Conservation (phyloP, 2,797 vertebrate genomes). For the Hylomyscus alleni region DNA sequence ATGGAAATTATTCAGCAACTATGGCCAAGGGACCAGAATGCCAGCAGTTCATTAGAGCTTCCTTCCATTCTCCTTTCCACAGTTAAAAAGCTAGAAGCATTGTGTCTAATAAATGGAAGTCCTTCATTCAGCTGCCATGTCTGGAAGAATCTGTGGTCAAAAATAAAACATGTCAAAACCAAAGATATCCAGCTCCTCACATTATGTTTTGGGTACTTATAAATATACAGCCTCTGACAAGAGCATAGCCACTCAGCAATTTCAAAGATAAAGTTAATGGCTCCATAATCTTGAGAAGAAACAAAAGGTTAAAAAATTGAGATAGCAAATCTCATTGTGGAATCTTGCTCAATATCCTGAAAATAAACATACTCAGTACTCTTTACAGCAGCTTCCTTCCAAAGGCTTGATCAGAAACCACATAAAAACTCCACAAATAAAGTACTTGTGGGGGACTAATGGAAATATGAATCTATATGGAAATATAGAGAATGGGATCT, state of each 20-base stretch:
- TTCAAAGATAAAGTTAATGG: neutral
- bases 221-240: slow-evolving; percentile 44
- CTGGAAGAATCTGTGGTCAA: slow-evolving; percentile 45
- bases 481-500: neutral
- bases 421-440: neutral
- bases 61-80: neutral
- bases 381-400: neutral
- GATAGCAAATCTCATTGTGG: slow-evolving; percentile 8
- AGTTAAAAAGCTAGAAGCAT: slow-evolving; percentile 12
- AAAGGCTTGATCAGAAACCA: neutral
- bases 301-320: neutral
- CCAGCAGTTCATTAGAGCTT: slow-evolving; percentile 24
- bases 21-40: neutral
- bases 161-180: slow-evolving; percentile 30
- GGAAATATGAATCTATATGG: neutral
- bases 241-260: neutral
- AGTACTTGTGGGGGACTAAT: neutral
- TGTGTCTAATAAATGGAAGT: slow-evolving; percentile 36
- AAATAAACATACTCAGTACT: neutral
- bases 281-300: slow-evolving; percentile 41
- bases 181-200: neutral
- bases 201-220: slow-evolving; percentile 38
- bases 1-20: neutral
- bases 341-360: neutral
- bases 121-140: neutral